Evolutionary conservation across 2,888 invertebrate species (phyloP).

Genomic region (Pollenia amentaria): DNA sequence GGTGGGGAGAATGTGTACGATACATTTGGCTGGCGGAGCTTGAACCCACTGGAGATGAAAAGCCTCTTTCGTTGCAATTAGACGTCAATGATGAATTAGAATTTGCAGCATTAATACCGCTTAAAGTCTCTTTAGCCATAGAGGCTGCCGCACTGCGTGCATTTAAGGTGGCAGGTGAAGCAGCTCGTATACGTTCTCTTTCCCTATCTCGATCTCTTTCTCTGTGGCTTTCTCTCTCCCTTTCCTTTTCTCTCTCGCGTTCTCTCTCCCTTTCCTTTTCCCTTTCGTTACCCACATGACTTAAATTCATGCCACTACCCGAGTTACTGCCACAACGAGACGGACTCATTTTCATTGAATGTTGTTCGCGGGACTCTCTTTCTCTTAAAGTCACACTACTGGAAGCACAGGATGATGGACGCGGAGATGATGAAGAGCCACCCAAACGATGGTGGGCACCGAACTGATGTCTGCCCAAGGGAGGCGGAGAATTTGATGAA

Average conservation of each 20-base stretch:
- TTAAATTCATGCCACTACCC: constrained; percentile 79
- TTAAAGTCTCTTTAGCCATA: constrained; percentile 69
- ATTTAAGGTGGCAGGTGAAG: constrained; percentile 81
- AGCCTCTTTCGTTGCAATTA: constrained; percentile 80
- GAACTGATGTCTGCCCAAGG: constrained; percentile 62
- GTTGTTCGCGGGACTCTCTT: constrained; percentile 71
- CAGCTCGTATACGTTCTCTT: constrained; percentile 66
- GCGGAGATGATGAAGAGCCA: constrained; percentile 69
- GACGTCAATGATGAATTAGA: constrained; percentile 68
- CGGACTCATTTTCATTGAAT: constrained; percentile 79
- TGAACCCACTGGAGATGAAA: constrained; percentile 79
- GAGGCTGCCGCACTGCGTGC: constrained; percentile 75
- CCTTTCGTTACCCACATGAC: constrained; percentile 72
- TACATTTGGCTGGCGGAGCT: constrained; percentile 76
- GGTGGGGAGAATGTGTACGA: constrained; percentile 79
- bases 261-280: constrained; percentile 71
- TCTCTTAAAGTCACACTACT: constrained; percentile 71
- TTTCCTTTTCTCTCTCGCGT: constrained; percentile 70
- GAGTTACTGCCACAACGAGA: constrained; percentile 64
- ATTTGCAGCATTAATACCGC: constrained; percentile 54
- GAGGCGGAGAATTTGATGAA: constrained; percentile 53
- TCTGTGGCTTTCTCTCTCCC: constrained; percentile 69
- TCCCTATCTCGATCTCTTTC: constrained; percentile 62
- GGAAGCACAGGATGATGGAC: constrained; percentile 73
- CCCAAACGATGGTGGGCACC: constrained; percentile 60